Evolutionary conservation across 2,797 vertebrate species (phyloP), one percentile per base, ranked within the genome.

Genomic region (Acanthurus leucopareius): DNA sequence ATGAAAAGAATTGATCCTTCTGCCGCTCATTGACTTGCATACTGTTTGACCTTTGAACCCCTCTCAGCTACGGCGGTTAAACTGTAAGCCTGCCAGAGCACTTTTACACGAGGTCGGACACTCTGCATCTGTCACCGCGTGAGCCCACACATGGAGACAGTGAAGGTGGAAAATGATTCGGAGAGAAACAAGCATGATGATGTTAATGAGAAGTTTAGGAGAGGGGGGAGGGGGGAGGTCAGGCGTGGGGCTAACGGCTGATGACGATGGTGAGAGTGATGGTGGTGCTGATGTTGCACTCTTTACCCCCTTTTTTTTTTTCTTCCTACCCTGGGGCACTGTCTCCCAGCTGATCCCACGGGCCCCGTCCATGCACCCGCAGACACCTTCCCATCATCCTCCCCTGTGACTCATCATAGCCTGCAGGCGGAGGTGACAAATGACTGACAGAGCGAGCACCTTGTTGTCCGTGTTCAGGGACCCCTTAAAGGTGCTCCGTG

Each of bases 1-100:
- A 90, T 86, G 88, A 87, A 64, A 69, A 84, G 58, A 82, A 94
- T 92, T 80, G 93, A 94, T 93, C 86, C 69, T 48, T n/a, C 70
- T 62, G 73, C 60, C 11, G 68, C 47, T 67, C 67, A 63, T 67
- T 87, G 86, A 74, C 88, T 32, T 62, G 76, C 77, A 77, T 73
- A 79, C 80, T 79, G 84, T 70, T 86, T 92, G 92, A 92, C 92
- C 91, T 89, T 74, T 87, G 73, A 48, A 61, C 77, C 72, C 28
- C 28, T 32, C 62, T 0, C 6, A 61, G 53, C 69, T 79, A 77
- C 85, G 77, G 83, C 75, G 82, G 89, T 89, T 92, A 82, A 86
- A 90, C 79, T 85, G 74, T 85, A 88, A 89, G 60, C 84, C 79
- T 65, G 76, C 25, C 85, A 10, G 47, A 60, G 38, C 1, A 0